Conservation (phyloP, 2,888 invertebrate species). For the Hermaeophaga mercurialis region DNA sequence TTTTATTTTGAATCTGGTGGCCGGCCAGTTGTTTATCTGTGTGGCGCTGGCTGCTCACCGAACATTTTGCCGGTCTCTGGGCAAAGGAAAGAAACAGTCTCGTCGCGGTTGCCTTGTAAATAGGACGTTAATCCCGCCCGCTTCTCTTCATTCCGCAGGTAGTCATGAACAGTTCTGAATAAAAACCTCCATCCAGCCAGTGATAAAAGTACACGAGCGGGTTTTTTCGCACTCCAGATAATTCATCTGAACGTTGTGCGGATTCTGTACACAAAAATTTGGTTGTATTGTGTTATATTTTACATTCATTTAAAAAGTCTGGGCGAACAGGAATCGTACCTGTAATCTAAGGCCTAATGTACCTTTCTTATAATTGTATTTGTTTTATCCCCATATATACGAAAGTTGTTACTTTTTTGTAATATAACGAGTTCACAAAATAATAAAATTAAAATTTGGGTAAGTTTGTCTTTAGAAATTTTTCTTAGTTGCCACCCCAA, state of each 20-base stretch:
- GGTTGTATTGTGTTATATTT: no score
- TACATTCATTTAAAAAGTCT: no score
- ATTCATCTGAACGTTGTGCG: slow-evolving; percentile 23
- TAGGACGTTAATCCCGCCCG: slow-evolving; percentile 33
- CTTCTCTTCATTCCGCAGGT: slow-evolving; percentile 38
- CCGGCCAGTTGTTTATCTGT: slow-evolving; percentile 41
- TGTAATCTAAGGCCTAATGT: no score
- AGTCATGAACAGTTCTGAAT: slow-evolving; percentile 31
- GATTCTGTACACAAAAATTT: slow-evolving; percentile 12
- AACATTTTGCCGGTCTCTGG: slow-evolving; percentile 45
- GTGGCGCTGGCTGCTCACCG: slow-evolving; percentile 44
- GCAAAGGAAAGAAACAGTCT: slow-evolving; percentile 37
- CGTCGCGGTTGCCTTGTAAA: slow-evolving; percentile 43
- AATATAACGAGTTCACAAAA: no score
- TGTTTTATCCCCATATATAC: no score
- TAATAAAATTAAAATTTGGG: no score
- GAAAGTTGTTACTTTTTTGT: no score
- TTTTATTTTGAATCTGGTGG: slow-evolving; percentile 30
- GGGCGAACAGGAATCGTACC: no score
- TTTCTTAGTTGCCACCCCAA: no score
- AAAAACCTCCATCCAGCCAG: background rate
- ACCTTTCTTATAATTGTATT: no score
- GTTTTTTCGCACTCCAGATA: background rate
- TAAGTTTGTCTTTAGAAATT: no score
- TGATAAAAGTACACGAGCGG: background rate